Percentiles rank a stretch among this genome's conserved stretches.
Conservation (phyloP, 2,888 invertebrate genomes). For the Thalpophila matura region DNA sequence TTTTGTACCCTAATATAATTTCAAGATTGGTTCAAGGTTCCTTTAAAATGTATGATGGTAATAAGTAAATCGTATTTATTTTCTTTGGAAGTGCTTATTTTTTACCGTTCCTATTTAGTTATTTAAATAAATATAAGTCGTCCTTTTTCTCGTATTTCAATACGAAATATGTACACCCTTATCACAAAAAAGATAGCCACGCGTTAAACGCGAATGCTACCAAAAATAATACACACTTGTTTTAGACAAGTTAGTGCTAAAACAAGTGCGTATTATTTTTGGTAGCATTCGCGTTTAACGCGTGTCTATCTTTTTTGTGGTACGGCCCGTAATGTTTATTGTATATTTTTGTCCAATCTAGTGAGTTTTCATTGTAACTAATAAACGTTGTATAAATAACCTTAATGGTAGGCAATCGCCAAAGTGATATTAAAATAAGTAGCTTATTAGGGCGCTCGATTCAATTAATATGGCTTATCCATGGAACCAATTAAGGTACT, state of each 20-base stretch:
- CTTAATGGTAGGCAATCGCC: slow-evolving; percentile 62
- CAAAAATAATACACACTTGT: too few relatives aligned
- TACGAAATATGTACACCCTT: too few relatives aligned
- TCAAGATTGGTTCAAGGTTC: background rate
- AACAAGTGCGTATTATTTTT: too few relatives aligned
- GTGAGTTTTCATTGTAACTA: slow-evolving; percentile 13
- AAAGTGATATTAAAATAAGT: slow-evolving; percentile 85
- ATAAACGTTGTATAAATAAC: slow-evolving; percentile 46
- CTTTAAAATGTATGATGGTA: background rate
- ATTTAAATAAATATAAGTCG: background rate
- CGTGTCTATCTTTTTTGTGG: too few relatives aligned
- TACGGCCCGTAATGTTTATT: too few relatives aligned
- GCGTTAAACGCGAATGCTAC: too few relatives aligned
- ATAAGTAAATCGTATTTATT: slow-evolving; percentile 1
- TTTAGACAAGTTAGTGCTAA: too few relatives aligned
- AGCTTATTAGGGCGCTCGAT: slow-evolving; percentile 69
- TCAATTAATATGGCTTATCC: slow-evolving; percentile 72
- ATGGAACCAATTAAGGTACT: slow-evolving; percentile 77
- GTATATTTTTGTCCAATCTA: background rate
- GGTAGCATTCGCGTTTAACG: too few relatives aligned
- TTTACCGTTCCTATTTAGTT: background rate
- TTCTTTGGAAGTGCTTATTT: background rate
- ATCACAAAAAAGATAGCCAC: too few relatives aligned
- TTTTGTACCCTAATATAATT: background rate
- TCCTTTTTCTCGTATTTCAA: slow-evolving; percentile 3